These are phyloP conservation scores for Anodontia alba DNA, from an alignment of 2,888 invertebrate genomes.

Conservation along the genomic window DNA sequence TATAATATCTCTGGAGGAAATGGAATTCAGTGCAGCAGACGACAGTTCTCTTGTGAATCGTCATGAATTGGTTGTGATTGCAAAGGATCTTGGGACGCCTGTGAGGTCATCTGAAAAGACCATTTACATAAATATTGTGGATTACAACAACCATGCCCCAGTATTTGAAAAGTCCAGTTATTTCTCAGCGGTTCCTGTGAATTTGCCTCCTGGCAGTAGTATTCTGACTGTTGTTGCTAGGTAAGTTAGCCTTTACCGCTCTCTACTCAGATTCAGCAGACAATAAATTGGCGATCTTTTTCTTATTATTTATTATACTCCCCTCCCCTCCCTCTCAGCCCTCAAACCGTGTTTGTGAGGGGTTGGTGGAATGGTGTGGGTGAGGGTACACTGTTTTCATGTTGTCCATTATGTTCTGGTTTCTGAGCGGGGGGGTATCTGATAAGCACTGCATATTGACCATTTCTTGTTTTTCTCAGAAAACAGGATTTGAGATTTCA, in stretches of 20 bases:
- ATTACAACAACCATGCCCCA: conserved; percentile 96
- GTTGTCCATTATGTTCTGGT: too few relatives aligned
- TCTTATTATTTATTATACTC: too few relatives aligned
- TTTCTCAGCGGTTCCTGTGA: conserved; percentile 86
- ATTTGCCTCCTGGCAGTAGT: conserved; percentile 89
- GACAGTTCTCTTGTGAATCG: conserved; percentile 69
- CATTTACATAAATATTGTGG: conserved; percentile 94
- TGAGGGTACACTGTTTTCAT: too few relatives aligned
- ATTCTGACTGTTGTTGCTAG: conserved; percentile 88
- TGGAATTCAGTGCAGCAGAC: conserved; percentile 68
- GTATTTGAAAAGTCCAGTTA: conserved; percentile 89
- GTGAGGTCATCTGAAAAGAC: conserved; percentile 95
- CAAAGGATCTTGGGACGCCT: conserved; percentile 97
- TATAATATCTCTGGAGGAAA: conserved; percentile 92
- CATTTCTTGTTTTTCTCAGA: too few relatives aligned
- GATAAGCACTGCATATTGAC: too few relatives aligned
- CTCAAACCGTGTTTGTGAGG: too few relatives aligned
- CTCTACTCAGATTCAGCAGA: too few relatives aligned
- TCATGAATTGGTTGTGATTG: conserved; percentile 88
- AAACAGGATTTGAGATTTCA: too few relatives aligned
- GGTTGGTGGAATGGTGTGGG: too few relatives aligned
- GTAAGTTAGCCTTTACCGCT: conserved; percentile 53
- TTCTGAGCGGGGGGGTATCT: too few relatives aligned
- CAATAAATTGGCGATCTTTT: too few relatives aligned
- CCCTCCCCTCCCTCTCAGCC: too few relatives aligned